Base-by-base conservation (phyloP, 2,797 vertebrate genomes). In the Siniperca scherzeri region DNA sequence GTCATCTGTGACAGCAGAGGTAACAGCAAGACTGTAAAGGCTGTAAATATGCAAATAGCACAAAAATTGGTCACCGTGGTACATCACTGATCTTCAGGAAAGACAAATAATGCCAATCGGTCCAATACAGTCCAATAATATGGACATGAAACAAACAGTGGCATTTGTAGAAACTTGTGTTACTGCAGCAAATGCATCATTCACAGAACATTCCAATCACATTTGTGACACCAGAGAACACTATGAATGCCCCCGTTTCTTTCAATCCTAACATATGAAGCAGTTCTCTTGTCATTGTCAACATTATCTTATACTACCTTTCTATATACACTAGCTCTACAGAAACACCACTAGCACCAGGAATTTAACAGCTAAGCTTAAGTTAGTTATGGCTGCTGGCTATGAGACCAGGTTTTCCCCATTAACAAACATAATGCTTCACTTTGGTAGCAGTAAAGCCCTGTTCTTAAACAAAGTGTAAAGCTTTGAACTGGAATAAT, bases 281-380 rank as follows among this genome's bases (percentile, higher is more conserved):
- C 25, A 38, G 9, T 19, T n/a, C 19, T 59, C 8, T 53, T 70
- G 64, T 67, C 27, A 66, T 7, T 40, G 42, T 61, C 55, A 52
- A 38, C 5, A 36, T n/a, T 7, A 50, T 52, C 13, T 68, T 21
- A 8, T 59, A 36, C 27, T 48, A 8, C 25, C 3, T 36, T 52
- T 80, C 30, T 53, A 14, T 14, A n/a, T 4, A 61, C 30, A 57
- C 2, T 7, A 8, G 13, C 16, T 70, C 12, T 52, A 65, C 36
- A 74, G 44, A 77, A 74, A 78, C 27, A 22, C 14, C 40, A 68
- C 33, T 2, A 33, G 40, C 36, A 27, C 5, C 9, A 65, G 71
- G 66, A 83, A 81, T 77, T 30, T 80, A 80, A 76, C 71, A 84
- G 22, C 22, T 13, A 62, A 5, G 70, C 46, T 77, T 13, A 13